These are phyloP conservation scores for Quiscalus mexicanus DNA, from an alignment of 2,113 vertebrate genomes.

Conservation along the genomic window DNA sequence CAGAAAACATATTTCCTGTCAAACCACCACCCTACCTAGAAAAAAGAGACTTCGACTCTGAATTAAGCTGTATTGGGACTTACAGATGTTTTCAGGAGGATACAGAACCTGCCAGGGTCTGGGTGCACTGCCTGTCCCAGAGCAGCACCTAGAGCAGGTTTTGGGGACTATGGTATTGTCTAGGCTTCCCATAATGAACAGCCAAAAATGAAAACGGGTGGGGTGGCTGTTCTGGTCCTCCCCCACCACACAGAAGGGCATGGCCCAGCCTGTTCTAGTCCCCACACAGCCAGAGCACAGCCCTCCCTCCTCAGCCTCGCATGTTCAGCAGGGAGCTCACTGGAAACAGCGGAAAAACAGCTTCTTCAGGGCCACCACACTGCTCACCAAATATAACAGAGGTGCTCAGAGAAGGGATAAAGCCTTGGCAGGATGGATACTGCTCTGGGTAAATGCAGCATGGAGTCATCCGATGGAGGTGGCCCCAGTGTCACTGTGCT, in stretches of 20 bases:
- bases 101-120: background rate
- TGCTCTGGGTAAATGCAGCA: background rate
- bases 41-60: background rate
- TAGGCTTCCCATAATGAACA: background rate
- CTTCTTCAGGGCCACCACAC: background rate
- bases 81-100: fast-evolving
- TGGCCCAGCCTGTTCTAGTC: background rate
- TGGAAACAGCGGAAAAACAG: background rate
- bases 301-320: background rate
- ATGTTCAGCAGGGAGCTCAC: fast-evolving
- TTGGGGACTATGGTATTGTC: background rate
- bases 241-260: background rate
- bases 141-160: background rate
- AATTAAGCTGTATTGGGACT: background rate
- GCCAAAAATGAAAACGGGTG: background rate
- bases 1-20: no score
- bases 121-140: background rate
- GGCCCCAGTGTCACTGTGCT: background rate
- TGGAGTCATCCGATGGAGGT: background rate
- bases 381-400: background rate
- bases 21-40: background rate
- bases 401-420: background rate
- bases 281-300: background rate
- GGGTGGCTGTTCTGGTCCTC: background rate
- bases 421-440: background rate